Evolutionary conservation across 2,797 vertebrate genomes (phyloP).

Genomic region (Gadopsis bispinosus): DNA sequence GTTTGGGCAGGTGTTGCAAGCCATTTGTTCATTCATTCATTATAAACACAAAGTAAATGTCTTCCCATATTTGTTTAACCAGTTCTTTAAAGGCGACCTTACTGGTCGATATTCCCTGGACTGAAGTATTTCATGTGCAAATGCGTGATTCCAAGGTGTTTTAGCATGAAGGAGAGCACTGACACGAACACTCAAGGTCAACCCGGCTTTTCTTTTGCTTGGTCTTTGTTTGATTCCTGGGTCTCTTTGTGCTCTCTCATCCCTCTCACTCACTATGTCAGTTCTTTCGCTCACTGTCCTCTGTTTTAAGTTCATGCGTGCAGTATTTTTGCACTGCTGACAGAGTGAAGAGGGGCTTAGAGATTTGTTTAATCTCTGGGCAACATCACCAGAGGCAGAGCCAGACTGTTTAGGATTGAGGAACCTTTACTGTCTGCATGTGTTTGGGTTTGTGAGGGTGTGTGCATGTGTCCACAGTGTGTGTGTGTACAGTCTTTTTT

Average conservation of each 20-base stretch:
- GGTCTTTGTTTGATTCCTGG: slow-evolving; percentile 32
- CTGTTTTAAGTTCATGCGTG: slow-evolving; percentile 26
- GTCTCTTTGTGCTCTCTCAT: slow-evolving; percentile 18
- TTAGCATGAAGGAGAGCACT: background rate
- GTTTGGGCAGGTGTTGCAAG: background rate
- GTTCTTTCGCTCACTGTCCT: slow-evolving; percentile 9
- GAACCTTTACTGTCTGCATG: slow-evolving; percentile 14
- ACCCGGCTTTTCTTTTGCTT: slow-evolving; percentile 3
- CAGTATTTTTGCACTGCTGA: slow-evolving; percentile 39
- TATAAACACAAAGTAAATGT: slow-evolving; percentile 7
- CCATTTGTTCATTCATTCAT: slow-evolving; percentile 1
- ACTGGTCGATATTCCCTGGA: slow-evolving; percentile 4
- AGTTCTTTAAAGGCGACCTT: background rate
- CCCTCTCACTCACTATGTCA: slow-evolving; percentile 19
- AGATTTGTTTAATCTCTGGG: slow-evolving; percentile 51
- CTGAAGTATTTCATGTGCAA: slow-evolving; percentile 14
- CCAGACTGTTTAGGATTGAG: slow-evolving; percentile 20
- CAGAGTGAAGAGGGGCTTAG: slow-evolving; percentile 46
- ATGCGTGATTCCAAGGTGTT: slow-evolving; percentile 21
- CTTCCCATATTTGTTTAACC: background rate
- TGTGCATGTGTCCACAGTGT: slow-evolving; percentile 19
- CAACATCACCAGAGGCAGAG: slow-evolving; percentile 30
- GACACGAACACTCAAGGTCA: slow-evolving; percentile 31
- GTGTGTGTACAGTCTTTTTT: background rate
- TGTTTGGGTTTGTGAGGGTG: slow-evolving; percentile 15